Evolutionary conservation across 2,888 invertebrate species (phyloP).

Genomic region (Pachydiplax longipennis): DNA sequence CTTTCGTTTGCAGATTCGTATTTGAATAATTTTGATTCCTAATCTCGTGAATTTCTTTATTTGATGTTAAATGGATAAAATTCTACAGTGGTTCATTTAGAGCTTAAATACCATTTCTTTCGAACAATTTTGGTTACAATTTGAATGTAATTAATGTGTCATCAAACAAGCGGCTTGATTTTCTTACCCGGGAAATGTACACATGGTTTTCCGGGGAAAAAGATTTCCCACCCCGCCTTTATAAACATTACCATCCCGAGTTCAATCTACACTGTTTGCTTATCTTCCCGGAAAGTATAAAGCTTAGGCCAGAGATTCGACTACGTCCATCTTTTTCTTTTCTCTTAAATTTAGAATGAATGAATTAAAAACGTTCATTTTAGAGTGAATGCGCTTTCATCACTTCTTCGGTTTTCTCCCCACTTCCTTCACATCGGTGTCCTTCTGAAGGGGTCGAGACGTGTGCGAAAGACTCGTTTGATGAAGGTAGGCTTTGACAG

Average conservation of each 20-base stretch:
- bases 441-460: neutral
- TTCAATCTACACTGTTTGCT: too few relatives aligned
- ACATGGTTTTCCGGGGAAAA: too few relatives aligned
- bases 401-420: conserved; percentile 29
- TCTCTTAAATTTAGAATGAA: conserved; percentile 48
- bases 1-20: too few relatives aligned
- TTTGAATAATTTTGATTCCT: too few relatives aligned
- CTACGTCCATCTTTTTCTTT: conserved; percentile 47
- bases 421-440: neutral
- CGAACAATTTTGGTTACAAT: too few relatives aligned
- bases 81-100: neutral
- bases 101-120: neutral
- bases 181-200: too few relatives aligned
- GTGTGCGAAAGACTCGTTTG: conserved; percentile 14
- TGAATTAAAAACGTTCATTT: conserved; percentile 48
- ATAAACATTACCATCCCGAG: too few relatives aligned
- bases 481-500: conserved; percentile 32
- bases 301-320: neutral
- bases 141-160: too few relatives aligned
- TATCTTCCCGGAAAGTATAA: too few relatives aligned
- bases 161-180: too few relatives aligned
- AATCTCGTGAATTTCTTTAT: neutral
- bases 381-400: neutral
- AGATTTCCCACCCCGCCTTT: too few relatives aligned
- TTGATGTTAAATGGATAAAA: neutral